phyloP scores from a whole-genome alignment of 2,888 invertebrate genomes.

The Polydrusus cervinus region DNA sequence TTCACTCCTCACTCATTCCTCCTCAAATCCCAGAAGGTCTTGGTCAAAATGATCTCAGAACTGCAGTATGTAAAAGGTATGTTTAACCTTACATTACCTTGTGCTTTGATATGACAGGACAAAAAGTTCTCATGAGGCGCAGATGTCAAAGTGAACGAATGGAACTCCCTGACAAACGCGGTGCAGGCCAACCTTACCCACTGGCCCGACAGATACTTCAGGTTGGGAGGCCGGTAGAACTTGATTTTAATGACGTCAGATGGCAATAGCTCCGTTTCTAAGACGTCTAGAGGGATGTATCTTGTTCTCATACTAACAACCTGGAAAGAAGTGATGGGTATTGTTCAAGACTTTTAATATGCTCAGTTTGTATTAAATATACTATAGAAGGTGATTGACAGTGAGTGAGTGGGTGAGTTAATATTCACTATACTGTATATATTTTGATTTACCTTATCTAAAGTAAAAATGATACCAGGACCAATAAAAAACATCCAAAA shows the following conservation, averaged over 20 bases:
- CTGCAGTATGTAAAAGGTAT: no score
- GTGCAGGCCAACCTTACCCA: constrained; percentile 96
- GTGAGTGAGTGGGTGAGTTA: neutral
- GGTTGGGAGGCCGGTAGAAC: constrained; percentile 95
- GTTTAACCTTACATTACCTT: constrained; percentile 70
- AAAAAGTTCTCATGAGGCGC: constrained; percentile 96
- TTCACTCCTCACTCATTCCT: no score
- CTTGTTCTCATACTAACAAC: constrained; percentile 92
- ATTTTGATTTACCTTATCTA: constrained; percentile 83
- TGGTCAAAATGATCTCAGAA: no score
- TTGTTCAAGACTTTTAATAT: neutral
- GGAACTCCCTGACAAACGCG: constrained; percentile 92
- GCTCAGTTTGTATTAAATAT: no score
- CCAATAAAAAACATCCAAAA: constrained; percentile 97
- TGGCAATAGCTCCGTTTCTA: constrained; percentile 93
- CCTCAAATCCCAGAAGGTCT: no score
- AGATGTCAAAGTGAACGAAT: constrained; percentile 96
- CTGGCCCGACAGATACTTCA: constrained; percentile 95
- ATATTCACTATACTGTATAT: neutral
- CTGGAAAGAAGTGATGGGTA: constrained; percentile 68
- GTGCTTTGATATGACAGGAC: constrained; percentile 94
- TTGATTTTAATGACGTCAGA: constrained; percentile 96
- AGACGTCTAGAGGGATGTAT: constrained; percentile 93
- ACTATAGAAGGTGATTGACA: no score
- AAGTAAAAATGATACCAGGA: constrained; percentile 90